These are phyloP conservation scores for Nebria brevicollis DNA, from an alignment of 2,888 invertebrate species.

Conservation along the genomic window DNA sequence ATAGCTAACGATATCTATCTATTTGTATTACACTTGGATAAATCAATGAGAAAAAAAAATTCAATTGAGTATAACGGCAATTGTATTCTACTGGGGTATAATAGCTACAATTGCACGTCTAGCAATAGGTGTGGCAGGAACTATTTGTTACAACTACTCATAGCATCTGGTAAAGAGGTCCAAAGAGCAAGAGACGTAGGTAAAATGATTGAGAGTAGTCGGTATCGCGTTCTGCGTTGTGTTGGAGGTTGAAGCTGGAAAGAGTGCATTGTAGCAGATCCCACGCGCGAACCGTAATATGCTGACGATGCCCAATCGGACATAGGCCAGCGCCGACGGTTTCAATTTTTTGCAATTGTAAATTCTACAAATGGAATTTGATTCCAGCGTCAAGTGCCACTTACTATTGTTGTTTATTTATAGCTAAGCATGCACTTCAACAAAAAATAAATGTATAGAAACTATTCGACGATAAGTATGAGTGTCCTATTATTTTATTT, in stretches of 20 bases:
- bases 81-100: slow-evolving; percentile 23
- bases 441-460: neutral
- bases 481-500: too few species aligned
- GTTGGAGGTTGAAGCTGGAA: slow-evolving; percentile 32
- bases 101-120: slow-evolving; percentile 8
- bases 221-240: neutral
- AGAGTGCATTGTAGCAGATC: slow-evolving; percentile 28
- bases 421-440: neutral
- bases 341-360: slow-evolving; percentile 15
- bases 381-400: neutral
- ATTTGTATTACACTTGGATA: neutral
- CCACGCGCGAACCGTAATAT: slow-evolving; percentile 22
- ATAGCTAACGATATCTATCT: neutral
- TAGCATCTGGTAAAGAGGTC: neutral
- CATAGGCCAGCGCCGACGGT: neutral
- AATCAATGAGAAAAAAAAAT: slow-evolving; percentile 11
- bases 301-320: neutral
- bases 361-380: slow-evolving; percentile 2
- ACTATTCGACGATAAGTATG: neutral
- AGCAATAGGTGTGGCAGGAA: slow-evolving; percentile 10
- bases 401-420: neutral
- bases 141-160: neutral
- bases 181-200: neutral
- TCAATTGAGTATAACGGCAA: slow-evolving; percentile 9
- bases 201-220: slow-evolving; percentile 4